A percentile compares a stretch with the other conserved stretches of the same genome.
Conservation (phyloP, 2,888 invertebrate species). For the Microctonus hyperodae region DNA sequence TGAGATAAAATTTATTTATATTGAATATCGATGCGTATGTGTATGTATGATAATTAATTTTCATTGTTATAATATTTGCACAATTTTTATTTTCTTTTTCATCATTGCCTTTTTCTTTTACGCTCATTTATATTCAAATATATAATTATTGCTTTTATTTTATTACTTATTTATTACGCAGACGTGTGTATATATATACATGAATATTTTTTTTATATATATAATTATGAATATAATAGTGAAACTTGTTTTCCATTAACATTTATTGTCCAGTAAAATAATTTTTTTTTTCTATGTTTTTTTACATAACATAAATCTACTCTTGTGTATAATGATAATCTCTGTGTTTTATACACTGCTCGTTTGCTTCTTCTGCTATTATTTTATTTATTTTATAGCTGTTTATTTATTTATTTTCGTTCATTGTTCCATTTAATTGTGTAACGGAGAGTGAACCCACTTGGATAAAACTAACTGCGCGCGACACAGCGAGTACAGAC, state of each 20-base stretch:
- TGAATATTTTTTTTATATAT: background rate
- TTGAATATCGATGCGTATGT: too few species aligned
- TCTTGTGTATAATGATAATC: background rate
- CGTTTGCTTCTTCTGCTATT: background rate
- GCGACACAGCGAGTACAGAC: background rate
- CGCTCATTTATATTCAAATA: conserved; percentile 4
- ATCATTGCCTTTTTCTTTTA: background rate
- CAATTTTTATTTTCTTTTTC: too few species aligned
- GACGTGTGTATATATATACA: background rate
- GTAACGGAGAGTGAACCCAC: conserved; percentile 37
- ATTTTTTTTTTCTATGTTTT: conserved; percentile 1
- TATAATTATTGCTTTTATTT: background rate
- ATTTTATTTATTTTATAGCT: conserved; percentile 10
- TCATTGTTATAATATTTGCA: background rate
- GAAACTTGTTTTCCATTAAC: conserved; percentile 2
- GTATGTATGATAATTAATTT: too few species aligned
- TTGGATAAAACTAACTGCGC: conserved; percentile 39
- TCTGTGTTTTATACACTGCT: background rate
- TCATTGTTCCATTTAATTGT: conserved; percentile 28
- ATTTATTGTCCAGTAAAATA: conserved; percentile 10
- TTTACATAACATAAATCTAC: background rate
- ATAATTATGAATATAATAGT: background rate
- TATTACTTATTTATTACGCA: background rate
- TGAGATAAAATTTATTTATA: too few species aligned
- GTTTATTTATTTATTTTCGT: conserved; percentile 17